Percentiles rank a stretch among this genome's conserved stretches.
Evolutionary conservation across 2,797 vertebrate genomes (phyloP).

Genomic region (Myotis pilosus): DNA sequence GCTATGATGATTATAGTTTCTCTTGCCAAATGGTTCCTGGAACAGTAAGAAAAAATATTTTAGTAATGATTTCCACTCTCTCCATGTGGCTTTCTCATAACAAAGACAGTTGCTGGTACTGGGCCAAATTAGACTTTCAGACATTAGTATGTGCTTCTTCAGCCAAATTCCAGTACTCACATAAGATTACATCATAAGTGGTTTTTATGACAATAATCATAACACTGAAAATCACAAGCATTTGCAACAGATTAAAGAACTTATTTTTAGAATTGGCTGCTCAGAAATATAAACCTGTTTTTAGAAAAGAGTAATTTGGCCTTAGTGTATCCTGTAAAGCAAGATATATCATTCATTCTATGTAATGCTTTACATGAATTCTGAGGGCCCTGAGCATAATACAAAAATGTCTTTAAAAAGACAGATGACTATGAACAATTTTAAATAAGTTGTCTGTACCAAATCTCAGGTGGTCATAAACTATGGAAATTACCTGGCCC

Average conservation of each 20-base stretch:
- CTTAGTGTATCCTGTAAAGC: conserved; percentile 28
- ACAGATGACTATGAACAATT: neutral
- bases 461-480: neutral
- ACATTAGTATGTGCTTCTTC: conserved; percentile 43
- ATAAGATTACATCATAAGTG: conserved; percentile 51
- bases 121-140: conserved; percentile 52
- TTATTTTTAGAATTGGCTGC: conserved; percentile 55
- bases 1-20: conserved; percentile 55
- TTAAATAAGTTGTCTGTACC: neutral
- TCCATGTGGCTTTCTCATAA: conserved; percentile 55
- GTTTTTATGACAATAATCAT: conserved; percentile 62
- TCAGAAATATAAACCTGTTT: conserved; percentile 59
- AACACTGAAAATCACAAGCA: conserved; percentile 60
- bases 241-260: conserved; percentile 45
- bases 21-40: conserved; percentile 62
- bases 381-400: neutral
- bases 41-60: conserved; percentile 59
- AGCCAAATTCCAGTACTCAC: conserved; percentile 49
- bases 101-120: conserved; percentile 44
- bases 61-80: conserved; percentile 51
- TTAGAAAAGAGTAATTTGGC: conserved; percentile 32
- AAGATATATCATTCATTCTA: neutral
- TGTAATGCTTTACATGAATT: conserved; percentile 23
- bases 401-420: conserved; percentile 21
- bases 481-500: neutral